Evolutionary conservation across 2,113 vertebrate species (phyloP), one percentile per base, ranked within the genome.

Genomic region (Sphyrna mokarran): DNA sequence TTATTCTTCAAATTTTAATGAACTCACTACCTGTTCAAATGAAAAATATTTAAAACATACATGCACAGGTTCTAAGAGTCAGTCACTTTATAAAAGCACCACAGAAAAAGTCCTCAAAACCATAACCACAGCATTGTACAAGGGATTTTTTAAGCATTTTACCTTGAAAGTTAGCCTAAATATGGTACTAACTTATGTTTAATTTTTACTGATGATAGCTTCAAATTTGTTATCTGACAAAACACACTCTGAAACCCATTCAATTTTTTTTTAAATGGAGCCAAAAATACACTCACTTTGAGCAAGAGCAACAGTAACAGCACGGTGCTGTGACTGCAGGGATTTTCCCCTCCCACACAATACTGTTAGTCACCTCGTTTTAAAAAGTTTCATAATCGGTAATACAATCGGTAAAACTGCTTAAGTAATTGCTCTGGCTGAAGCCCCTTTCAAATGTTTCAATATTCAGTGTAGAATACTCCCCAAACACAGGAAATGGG

Each of bases 21-120:
- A 48, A 72, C 22, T 48, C 68, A 37, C 66, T 72, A 95, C 94
- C 94, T 76, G 69, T 95, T 43, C 23, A 72, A 33, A 69, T 72
- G 40, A 95, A 95, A 76, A 69, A 18, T 43, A 76, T 23, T 54
- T 72, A 22, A 76, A 76, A 54, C 48, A 48, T 40, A 66, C 61
- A 37, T 10, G 89, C 61, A 33, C 33, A 93, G 18, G 63, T 93
- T 68, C 37, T 16, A 6, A 13, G n/a, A 63, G 33, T 68, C 89
- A 37, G 29, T 66, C 61, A n/a, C 68, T 66, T 58, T 91, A 91
- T 63, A 93, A 93, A 10, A 93, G 61, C 22, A 37, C 87, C 87
- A 90, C 87, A 93, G 63, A 91, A 93, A 93, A 66, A 33, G 89
- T 93, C 61, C 61, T 93, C 89, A 93, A 93, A 93, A 93, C 89